phyloP scores from a whole-genome alignment of 2,888 invertebrate genomes.

The Andrena bucephala region DNA sequence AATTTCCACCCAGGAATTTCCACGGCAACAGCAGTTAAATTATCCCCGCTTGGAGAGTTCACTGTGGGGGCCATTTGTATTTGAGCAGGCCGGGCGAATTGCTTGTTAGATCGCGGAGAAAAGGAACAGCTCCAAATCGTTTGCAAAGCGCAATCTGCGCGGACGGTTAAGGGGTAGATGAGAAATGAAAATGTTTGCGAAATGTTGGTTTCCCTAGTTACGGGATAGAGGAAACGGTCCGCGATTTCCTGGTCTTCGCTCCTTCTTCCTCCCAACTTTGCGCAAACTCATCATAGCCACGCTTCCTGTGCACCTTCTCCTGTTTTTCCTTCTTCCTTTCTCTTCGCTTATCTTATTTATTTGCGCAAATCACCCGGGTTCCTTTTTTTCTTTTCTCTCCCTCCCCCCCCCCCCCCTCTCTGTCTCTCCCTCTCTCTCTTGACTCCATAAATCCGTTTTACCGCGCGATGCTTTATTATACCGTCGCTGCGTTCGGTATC shows the following conservation, averaged over 20 bases:
- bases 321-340: slow-evolving; percentile 21
- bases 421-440: background rate
- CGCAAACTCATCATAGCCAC: slow-evolving; percentile 29
- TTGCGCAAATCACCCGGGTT: background rate
- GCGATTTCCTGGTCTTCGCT: slow-evolving; percentile 38
- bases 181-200: slow-evolving; percentile 49
- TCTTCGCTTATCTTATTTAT: slow-evolving; percentile 15
- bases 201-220: slow-evolving; percentile 28
- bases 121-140: background rate
- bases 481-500: slow-evolving; percentile 1
- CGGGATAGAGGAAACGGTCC: slow-evolving; percentile 3
- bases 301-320: slow-evolving; percentile 20
- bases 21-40: background rate
- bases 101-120: background rate
- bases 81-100: background rate
- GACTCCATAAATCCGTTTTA: background rate
- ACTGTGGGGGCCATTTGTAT: too few relatives aligned
- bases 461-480: background rate
- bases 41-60: background rate
- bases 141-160: slow-evolving; percentile 8
- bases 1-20: too few relatives aligned
- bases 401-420: background rate
- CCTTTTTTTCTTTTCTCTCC: background rate
- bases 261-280: slow-evolving; percentile 16
- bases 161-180: slow-evolving; percentile 27